Conservation (phyloP, 2,888 invertebrate species). For the Mesorhabditis sp. region DNA sequence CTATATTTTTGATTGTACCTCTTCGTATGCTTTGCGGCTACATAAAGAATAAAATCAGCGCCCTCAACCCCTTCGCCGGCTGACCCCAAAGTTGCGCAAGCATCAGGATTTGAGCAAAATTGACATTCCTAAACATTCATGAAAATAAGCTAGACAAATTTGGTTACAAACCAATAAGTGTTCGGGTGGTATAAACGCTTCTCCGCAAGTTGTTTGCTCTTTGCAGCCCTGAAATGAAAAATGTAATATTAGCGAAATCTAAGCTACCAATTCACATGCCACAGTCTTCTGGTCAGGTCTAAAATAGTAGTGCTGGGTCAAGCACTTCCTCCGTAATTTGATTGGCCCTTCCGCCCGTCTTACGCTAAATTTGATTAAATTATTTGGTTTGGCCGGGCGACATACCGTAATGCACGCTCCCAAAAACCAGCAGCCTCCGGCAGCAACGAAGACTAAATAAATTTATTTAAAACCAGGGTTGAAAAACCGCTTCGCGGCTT, state of each 20-base stretch:
- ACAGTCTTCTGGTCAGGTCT: conserved; percentile 25
- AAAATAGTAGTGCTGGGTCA: conserved; percentile 33
- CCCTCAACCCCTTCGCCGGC: conserved; percentile 65
- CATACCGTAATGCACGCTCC: conserved; percentile 30
- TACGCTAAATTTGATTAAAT: conserved; percentile 14
- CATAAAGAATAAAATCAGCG: conserved; percentile 85
- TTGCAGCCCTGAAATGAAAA: conserved; percentile 53
- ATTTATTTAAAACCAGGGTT: not conserved
- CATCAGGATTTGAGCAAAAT: conserved; percentile 27
- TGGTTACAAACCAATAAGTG: conserved; percentile 79
- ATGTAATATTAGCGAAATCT: not conserved
- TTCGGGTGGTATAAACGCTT: conserved; percentile 83
- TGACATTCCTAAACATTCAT: conserved; percentile 22
- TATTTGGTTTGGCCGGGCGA: not conserved
- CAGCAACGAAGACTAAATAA: conserved; percentile 26
- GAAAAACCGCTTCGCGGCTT: no score
- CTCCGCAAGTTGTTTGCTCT: conserved; percentile 81
- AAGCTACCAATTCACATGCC: conserved; percentile 24
- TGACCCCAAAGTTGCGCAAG: conserved; percentile 68
- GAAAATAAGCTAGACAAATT: not conserved
- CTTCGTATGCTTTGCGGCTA: conserved; percentile 33
- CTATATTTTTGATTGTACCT: conserved; percentile 7
- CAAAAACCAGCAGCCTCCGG: conserved; percentile 44
- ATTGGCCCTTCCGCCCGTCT: conserved; percentile 22
- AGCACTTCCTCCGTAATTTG: conserved; percentile 32